Conservation (phyloP, 1,140 invertebrate genomes). For the Bursaphelenchus mucronatus region DNA sequence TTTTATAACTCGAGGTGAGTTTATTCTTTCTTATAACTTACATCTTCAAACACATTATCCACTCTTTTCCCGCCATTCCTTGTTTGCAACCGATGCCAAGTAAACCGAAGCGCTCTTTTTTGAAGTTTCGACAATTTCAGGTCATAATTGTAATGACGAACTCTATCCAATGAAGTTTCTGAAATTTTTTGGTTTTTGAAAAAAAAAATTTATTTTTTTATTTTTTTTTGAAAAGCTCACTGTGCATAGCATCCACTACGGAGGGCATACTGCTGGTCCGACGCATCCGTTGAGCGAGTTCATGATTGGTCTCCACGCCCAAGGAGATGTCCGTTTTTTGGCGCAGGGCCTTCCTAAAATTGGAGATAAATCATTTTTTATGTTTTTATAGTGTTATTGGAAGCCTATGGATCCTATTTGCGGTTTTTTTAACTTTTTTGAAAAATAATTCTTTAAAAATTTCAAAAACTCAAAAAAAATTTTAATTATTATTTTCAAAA, state of each 20-base stretch:
- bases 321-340: slow-evolving; percentile 49
- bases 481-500: too few relatives aligned
- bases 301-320: slow-evolving; percentile 7
- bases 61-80: slow-evolving; percentile 59
- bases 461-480: too few relatives aligned
- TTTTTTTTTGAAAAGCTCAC: slow-evolving; percentile 6
- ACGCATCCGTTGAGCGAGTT: slow-evolving; percentile 20
- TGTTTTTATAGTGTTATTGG: too few relatives aligned
- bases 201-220: too few relatives aligned
- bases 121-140: slow-evolving; percentile 56
- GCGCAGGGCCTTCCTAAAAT: slow-evolving; percentile 42
- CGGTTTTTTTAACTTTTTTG: too few relatives aligned
- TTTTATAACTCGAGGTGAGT: neutral
- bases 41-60: slow-evolving; percentile 60
- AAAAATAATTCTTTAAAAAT: too few relatives aligned
- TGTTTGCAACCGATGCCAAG: slow-evolving; percentile 59
- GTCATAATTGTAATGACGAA: slow-evolving; percentile 58
- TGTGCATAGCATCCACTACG: slow-evolving; percentile 36
- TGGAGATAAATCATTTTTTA: too few relatives aligned
- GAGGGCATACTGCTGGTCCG: slow-evolving; percentile 51
- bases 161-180: slow-evolving; percentile 5
- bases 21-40: slow-evolving; percentile 20
- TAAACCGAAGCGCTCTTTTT: slow-evolving; percentile 56
- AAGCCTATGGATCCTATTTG: too few relatives aligned
- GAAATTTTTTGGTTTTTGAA: slow-evolving; percentile 10